Conservation (phyloP, 2,888 invertebrate genomes). For the Apotomis turbidana region DNA sequence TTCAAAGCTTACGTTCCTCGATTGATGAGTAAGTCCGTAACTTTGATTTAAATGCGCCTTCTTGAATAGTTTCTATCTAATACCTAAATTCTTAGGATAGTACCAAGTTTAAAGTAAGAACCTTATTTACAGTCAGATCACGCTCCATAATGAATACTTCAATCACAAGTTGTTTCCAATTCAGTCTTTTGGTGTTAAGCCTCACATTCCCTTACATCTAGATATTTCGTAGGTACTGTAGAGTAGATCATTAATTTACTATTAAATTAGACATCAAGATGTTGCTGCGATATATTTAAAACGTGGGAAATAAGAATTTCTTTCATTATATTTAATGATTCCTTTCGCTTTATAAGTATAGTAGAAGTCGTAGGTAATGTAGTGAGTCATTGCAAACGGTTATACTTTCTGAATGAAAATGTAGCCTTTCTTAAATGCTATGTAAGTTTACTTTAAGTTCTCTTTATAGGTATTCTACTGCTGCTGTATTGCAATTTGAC, state of each 20-base stretch:
- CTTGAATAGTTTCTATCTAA: constrained; percentile 52
- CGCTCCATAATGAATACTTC: constrained; percentile 58
- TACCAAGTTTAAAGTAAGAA: constrained; percentile 53
- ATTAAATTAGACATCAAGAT: constrained; percentile 11
- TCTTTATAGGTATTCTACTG: too few relatives aligned
- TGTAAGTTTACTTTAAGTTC: too few relatives aligned
- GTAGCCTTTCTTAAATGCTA: too few relatives aligned
- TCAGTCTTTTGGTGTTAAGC: constrained; percentile 68
- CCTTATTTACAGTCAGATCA: constrained; percentile 68
- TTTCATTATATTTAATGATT: too few relatives aligned
- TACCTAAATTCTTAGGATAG: constrained; percentile 16
- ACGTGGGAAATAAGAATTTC: neutral
- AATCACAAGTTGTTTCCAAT: constrained; percentile 79
- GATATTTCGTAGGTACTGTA: constrained; percentile 26
- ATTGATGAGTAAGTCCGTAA: constrained; percentile 19
- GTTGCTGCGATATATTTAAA: neutral
- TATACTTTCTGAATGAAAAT: too few relatives aligned
- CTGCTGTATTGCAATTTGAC: neutral
- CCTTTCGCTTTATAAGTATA: too few relatives aligned
- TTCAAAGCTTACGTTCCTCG: constrained; percentile 51
- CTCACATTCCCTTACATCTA: constrained; percentile 59
- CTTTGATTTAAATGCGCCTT: constrained; percentile 70
- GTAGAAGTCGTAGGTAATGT: too few relatives aligned
- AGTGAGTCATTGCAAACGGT: too few relatives aligned
- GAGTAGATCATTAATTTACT: neutral